Conservation (phyloP, 53 echinoderm and acorn worm genomes). For the Holothuria scabra region DNA sequence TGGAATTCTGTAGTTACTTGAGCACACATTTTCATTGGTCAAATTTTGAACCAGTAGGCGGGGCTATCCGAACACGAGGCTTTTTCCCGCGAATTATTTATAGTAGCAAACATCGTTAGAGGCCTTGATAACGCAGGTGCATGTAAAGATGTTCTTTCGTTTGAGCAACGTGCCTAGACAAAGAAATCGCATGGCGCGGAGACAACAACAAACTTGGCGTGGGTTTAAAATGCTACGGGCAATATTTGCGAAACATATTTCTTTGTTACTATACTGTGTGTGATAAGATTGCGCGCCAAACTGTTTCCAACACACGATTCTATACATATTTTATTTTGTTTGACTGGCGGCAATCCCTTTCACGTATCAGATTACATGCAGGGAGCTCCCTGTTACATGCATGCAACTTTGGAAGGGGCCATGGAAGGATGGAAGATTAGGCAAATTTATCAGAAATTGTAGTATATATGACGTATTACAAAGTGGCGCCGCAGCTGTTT, state of each 20-base stretch:
- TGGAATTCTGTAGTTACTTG: background rate
- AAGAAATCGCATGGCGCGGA: slow-evolving; percentile 32
- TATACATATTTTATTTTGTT: no score
- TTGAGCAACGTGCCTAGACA: slow-evolving; percentile 9
- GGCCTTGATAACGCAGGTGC: slow-evolving; percentile 43
- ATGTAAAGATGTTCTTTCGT: background rate
- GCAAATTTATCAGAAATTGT: no score
- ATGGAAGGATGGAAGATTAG: no score
- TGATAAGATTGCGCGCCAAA: slow-evolving; percentile 15
- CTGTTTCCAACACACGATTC: no score
- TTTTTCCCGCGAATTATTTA: slow-evolving; percentile 48
- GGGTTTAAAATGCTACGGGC: slow-evolving; percentile 36
- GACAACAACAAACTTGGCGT: slow-evolving; percentile 22
- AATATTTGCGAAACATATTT: slow-evolving; percentile 47
- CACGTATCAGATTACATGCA: no score
- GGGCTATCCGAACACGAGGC: slow-evolving; percentile 7
- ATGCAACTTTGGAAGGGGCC: no score
- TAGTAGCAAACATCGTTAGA: slow-evolving; percentile 14
- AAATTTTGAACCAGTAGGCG: slow-evolving; percentile 33
- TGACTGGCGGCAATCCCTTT: no score
- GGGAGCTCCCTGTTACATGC: no score
- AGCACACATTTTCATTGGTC: slow-evolving; percentile 34
- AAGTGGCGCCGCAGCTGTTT: no score
- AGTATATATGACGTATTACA: no score
- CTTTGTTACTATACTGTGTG: slow-evolving; percentile 6